Evolutionary conservation across 2,888 invertebrate genomes (phyloP).

Genomic region (Drosophila histrio): DNA sequence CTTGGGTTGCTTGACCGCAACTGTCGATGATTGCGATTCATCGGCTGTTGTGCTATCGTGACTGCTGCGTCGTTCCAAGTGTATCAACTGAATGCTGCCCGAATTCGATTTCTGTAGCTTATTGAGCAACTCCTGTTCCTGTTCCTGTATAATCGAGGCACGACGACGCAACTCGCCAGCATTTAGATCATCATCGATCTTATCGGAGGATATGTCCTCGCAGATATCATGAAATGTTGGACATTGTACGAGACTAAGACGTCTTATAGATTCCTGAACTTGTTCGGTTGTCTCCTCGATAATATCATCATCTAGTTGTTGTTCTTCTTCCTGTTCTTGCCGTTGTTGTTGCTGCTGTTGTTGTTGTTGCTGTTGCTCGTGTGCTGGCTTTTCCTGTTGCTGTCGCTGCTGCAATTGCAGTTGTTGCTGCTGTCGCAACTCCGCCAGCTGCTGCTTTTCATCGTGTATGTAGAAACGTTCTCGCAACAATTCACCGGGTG

Average conservation of each 20-base stretch:
- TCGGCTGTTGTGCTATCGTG: conserved; percentile 76
- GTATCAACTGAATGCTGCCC: conserved; percentile 82
- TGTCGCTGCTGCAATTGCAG: background rate
- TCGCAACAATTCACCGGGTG: conserved; percentile 89
- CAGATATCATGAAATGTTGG: conserved; percentile 86
- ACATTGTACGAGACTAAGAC: conserved; percentile 82
- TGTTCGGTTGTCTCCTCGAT: conserved; percentile 56
- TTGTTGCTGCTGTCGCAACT: conserved; percentile 12
- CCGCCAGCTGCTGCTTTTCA: conserved; percentile 81
- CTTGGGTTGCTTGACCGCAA: conserved; percentile 59
- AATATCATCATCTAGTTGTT: conserved; percentile 51
- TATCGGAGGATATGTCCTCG: conserved; percentile 85
- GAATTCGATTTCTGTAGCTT: conserved; percentile 82
- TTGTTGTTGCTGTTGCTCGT: background rate
- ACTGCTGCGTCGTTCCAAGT: conserved; percentile 80
- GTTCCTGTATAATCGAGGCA: conserved; percentile 86
- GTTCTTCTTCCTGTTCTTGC: conserved; percentile 34
- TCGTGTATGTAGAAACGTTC: conserved; percentile 87
- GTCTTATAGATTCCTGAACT: conserved; percentile 73
- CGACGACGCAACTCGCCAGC: conserved; percentile 85
- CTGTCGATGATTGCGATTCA: conserved; percentile 31
- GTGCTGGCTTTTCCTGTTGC: background rate
- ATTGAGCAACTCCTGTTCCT: conserved; percentile 82
- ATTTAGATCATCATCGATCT: conserved; percentile 85
- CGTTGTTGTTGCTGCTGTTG: conserved; percentile 1